Evolutionary conservation across 2,113 vertebrate genomes (phyloP).

Genomic region (Pelusios castaneus): DNA sequence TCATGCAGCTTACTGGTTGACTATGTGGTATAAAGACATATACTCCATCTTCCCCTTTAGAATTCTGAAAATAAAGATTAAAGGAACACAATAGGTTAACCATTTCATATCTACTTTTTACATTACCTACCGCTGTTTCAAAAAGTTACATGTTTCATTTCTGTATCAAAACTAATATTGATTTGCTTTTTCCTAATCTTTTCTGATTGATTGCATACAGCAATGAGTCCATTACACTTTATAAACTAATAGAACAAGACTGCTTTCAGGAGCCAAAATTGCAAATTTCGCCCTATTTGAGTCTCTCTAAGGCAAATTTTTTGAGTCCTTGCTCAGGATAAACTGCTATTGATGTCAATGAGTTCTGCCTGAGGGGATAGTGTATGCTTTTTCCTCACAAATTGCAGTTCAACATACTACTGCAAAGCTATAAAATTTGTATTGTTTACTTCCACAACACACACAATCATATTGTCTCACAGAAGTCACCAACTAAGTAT

Average conservation of each 20-base stretch:
- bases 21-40: slow-evolving; percentile 81
- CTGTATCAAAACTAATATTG: not conserved
- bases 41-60: slow-evolving; percentile 58
- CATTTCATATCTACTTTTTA: rapidly evolving
- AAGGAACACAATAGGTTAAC: rapidly evolving
- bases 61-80: slow-evolving; percentile 65
- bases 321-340: not conserved
- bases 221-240: not conserved
- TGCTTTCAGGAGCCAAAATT: not conserved
- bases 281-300: not conserved
- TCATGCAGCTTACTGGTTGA: slow-evolving; percentile 76
- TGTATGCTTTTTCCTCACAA: not conserved
- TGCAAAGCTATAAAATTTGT: not conserved
- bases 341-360: rapidly evolving
- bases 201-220: rapidly evolving
- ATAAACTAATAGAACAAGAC: not conserved
- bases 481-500: not conserved
- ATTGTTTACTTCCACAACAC: not conserved
- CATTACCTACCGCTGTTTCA: not conserved
- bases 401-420: not conserved
- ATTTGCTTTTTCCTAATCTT: rapidly evolving
- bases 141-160: not conserved
- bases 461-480: not conserved
- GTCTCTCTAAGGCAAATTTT: not conserved
- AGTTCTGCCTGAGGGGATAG: no score